phyloP scores from a whole-genome alignment of 1,140 invertebrate genomes.

The Zaprionus lachaisei region DNA sequence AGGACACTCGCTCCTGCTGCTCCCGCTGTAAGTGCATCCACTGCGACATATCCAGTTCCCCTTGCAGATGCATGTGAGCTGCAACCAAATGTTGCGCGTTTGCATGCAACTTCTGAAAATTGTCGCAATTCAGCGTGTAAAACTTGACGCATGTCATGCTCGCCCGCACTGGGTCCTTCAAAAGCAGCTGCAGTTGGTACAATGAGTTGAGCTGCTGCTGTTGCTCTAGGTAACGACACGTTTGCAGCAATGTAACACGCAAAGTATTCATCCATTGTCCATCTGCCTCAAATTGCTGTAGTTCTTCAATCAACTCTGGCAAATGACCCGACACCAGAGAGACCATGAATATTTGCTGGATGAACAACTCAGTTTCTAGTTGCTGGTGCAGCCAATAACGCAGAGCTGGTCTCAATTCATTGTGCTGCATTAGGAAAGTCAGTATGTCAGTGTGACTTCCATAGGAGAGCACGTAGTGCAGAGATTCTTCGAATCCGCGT shows the following conservation, averaged over 20 bases:
- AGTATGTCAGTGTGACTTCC: slow-evolving; percentile 89
- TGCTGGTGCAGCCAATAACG: slow-evolving; percentile 88
- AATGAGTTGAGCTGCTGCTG: slow-evolving; percentile 88
- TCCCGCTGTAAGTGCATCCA: slow-evolving; percentile 76
- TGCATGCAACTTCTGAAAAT: slow-evolving; percentile 86
- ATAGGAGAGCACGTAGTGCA: slow-evolving; percentile 90
- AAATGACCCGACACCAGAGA: slow-evolving; percentile 88
- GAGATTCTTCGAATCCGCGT: slow-evolving; percentile 89
- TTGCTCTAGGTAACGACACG: slow-evolving; percentile 88
- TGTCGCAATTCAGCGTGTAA: slow-evolving; percentile 86
- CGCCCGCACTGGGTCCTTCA: slow-evolving; percentile 89
- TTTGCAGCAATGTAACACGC: slow-evolving; percentile 88
- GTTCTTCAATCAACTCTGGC: slow-evolving; percentile 86
- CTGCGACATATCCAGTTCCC: slow-evolving; percentile 75
- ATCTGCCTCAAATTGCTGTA: slow-evolving; percentile 86
- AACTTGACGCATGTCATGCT: slow-evolving; percentile 90
- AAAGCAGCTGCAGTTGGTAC: slow-evolving; percentile 89
- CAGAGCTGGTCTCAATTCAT: slow-evolving; percentile 87
- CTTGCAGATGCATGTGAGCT: slow-evolving; percentile 87
- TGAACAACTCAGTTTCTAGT: slow-evolving; percentile 88
- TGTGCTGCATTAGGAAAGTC: slow-evolving; percentile 89
- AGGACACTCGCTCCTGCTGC: slow-evolving; percentile 11
- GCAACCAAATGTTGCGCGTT: slow-evolving; percentile 86
- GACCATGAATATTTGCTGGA: slow-evolving; percentile 88
- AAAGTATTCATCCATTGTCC: slow-evolving; percentile 86